Evolutionary conservation across 1,140 invertebrate species (phyloP), one percentile per base, ranked within the genome.

Genomic region (Rhyzopertha dominica): DNA sequence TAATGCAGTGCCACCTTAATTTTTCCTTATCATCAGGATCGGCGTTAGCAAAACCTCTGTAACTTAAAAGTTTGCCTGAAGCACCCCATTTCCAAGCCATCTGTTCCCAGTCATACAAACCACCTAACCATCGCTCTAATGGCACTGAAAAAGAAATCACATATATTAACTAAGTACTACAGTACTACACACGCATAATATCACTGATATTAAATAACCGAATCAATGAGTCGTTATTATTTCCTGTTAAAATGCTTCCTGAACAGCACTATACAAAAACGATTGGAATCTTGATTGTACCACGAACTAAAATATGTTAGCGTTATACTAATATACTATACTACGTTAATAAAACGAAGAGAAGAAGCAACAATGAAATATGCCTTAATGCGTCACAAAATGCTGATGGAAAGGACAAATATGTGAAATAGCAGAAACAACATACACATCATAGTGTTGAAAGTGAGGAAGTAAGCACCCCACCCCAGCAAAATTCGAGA

Each of bases 101-200:
- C 43, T 74, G 63, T 20, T 71, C 66, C 75, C 79, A 82, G 66
- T 87, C 79, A 60, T 79, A 87, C 29, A 81, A 77, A 3, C 82
- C 83, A 5, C 82, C 84, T 47, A 86, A 82, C 84, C 84, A 87
- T 51, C 84, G 71, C 48, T 82, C 82, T 1, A 77, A 62, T 48
- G 70, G 74, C 13, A 72, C 82, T 84, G 63, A n/a, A 66, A 68
- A 45, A 31, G 10, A 57, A 42, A n/a, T n/a, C n/a, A n/a, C n/a
- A n/a, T n/a, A 13, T 32, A 12, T 32, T 32, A 32, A 32, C 17
- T 12, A 12, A 7, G 30, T 17, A 12, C 31, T 32, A 16, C 31
- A 32, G 12, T 16, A 13, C 12, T 13, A 13, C 7, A 13, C 9
- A 13, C 12, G 17, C 31, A 32, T 32, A 12, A 32, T 32, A 5